These are phyloP conservation scores for Pseudochromis fuscus DNA, from an alignment of 2,797 vertebrate species.

Conservation along the genomic window DNA sequence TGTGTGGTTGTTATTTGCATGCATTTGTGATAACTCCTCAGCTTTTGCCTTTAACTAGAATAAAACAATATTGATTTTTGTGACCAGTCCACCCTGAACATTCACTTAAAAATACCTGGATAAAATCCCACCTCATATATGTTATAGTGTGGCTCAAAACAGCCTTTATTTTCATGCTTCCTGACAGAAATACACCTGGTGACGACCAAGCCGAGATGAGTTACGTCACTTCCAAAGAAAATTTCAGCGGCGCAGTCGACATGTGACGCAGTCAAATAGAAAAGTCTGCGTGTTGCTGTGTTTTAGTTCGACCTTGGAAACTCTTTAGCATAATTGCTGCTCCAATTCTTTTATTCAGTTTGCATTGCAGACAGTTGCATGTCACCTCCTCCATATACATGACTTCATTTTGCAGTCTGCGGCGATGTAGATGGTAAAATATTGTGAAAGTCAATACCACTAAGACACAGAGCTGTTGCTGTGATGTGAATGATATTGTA, in stretches of 20 bases:
- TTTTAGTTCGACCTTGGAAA: constrained; percentile 15
- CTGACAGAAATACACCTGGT: constrained; percentile 1
- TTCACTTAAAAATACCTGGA: constrained; percentile 9
- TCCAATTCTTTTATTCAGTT: constrained; percentile 5
- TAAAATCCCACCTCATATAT: not conserved
- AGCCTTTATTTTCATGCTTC: not conserved
- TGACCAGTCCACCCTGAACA: not conserved
- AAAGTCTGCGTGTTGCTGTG: not conserved
- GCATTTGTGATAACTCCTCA: constrained; percentile 27
- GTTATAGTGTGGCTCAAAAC: not conserved
- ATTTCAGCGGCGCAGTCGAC: not conserved
- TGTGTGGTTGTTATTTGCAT: not conserved
- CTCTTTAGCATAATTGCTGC: constrained; percentile 10
- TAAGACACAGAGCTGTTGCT: not conserved
- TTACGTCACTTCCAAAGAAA: not conserved
- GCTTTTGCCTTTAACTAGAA: constrained; percentile 18
- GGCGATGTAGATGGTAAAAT: not conserved
- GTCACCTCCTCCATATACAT: not conserved
- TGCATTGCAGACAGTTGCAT: not conserved
- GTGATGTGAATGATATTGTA: not conserved
- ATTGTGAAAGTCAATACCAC: constrained; percentile 7
- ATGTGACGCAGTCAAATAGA: not conserved
- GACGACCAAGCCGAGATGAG: not conserved
- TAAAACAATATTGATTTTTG: constrained; percentile 24
- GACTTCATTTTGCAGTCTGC: not conserved